These are phyloP conservation scores for Theretra japonica DNA, from an alignment of 2,888 invertebrate genomes.

Conservation along the genomic window DNA sequence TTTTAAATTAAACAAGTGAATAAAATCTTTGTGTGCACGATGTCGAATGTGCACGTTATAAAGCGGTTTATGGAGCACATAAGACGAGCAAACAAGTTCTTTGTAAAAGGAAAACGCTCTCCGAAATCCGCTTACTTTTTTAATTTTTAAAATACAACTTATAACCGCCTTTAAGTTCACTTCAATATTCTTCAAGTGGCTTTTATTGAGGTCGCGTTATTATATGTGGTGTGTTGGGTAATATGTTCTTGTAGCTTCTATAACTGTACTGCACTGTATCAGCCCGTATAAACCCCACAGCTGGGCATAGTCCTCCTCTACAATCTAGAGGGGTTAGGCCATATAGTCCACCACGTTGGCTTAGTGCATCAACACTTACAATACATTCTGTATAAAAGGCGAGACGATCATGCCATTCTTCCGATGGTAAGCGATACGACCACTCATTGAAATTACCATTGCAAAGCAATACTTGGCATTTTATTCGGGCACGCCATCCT, in stretches of 20 bases:
- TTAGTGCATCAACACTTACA: too few species aligned
- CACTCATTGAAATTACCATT: too few species aligned
- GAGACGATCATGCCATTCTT: too few species aligned
- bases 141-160: slow-evolving; percentile 37
- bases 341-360: too few species aligned
- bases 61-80: slow-evolving; percentile 39
- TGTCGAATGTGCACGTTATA: slow-evolving; percentile 34
- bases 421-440: too few species aligned
- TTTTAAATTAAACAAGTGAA: slow-evolving; percentile 30
- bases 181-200: neutral
- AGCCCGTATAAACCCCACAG: too few species aligned
- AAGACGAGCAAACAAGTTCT: slow-evolving; percentile 42
- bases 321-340: too few species aligned
- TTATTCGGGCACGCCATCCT: too few species aligned
- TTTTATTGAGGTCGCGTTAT: neutral
- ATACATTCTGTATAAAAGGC: too few species aligned
- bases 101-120: slow-evolving; percentile 33
- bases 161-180: slow-evolving; percentile 5
- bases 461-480: too few species aligned
- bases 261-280: too few species aligned
- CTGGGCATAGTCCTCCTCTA: too few species aligned
- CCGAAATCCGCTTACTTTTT: slow-evolving; percentile 34
- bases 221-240: neutral
- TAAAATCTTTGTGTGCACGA: slow-evolving; percentile 12
- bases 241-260: neutral